phyloP scores from a whole-genome alignment of 2,888 invertebrate species.

The Idaea aversata region DNA sequence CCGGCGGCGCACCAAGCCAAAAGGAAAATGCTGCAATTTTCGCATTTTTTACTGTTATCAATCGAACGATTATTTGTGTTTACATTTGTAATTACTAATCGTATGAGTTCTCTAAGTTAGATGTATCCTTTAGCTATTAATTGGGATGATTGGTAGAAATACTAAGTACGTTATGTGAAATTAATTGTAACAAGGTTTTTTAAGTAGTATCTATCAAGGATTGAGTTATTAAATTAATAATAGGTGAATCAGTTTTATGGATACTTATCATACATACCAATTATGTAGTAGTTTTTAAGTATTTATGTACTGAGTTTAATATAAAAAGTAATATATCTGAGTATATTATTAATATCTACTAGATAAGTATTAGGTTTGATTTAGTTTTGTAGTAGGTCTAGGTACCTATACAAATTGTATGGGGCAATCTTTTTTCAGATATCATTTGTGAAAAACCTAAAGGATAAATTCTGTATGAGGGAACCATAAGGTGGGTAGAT shows the following conservation, averaged over 20 bases:
- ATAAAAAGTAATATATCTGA: not conserved
- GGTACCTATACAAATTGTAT: no score
- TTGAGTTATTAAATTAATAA: constrained; percentile 7
- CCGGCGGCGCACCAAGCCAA: constrained; percentile 34
- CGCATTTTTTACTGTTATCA: constrained; percentile 39
- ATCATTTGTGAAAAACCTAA: no score
- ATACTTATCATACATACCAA: not conserved
- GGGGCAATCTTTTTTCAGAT: no score
- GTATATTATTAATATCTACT: no score
- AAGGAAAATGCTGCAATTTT: constrained; percentile 56
- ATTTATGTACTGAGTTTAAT: not conserved
- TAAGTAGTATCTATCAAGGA: not conserved
- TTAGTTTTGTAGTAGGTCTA: no score
- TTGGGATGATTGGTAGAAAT: not conserved
- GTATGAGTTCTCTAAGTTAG: not conserved
- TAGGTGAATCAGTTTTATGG: not conserved
- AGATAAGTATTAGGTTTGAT: no score
- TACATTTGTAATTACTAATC: not conserved
- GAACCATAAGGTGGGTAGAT: no score
- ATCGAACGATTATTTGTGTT: not conserved
- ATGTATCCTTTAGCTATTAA: not conserved
- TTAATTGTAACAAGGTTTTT: not conserved
- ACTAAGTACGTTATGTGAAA: not conserved
- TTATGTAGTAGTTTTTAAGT: not conserved
- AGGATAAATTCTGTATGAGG: no score